Evolutionary conservation across 1,140 invertebrate species (phyloP), one percentile per base, ranked within the genome.

Genomic region (Drosophila dunni): DNA sequence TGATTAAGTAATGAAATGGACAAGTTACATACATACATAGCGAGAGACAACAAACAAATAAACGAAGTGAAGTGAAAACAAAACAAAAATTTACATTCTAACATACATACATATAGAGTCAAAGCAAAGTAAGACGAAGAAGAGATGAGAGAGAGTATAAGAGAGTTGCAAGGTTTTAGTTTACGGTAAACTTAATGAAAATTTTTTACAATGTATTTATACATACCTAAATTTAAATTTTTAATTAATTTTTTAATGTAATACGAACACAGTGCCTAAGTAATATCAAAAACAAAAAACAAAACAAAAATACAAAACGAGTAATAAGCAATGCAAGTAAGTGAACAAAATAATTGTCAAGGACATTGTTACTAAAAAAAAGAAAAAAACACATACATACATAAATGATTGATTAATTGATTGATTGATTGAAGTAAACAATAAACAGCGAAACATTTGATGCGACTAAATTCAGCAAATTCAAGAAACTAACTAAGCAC

Each of bases 221-320:
- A 90, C 84, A 89, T 89, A 89, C 84, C 84, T 89, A 89, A 89
- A 89, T 89, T 89, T 84, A 89, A 84, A 89, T 89, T 89, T 89
- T 89, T 78, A 89, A 89, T 89, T 90, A 90, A 91, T 85, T 91
- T 81, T 91, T 92, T 91, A 91, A 91, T 92, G 82, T 91, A 92
- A 91, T 91, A 91, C 89, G 91, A 92, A 92, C 91, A 92, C 91
- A 92, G 91, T 92, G 91, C 91, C 91, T 92, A 92, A 91, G 90
- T 92, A 92, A 92, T 89, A 89, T 92, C 91, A 92, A 92, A 86
- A 84, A 72, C 76, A 78, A 80, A 81, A 79, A 53, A 63, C 24
- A 77, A 63, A 74, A 69, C 24, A 60, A 74, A 64, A 68, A 80
- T 61, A 75, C 78, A 80, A 81, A 78, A 81, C 73, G 65, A 81